Base-by-base conservation (phyloP, 2,888 invertebrate genomes). In the Apodemia hepburni region DNA sequence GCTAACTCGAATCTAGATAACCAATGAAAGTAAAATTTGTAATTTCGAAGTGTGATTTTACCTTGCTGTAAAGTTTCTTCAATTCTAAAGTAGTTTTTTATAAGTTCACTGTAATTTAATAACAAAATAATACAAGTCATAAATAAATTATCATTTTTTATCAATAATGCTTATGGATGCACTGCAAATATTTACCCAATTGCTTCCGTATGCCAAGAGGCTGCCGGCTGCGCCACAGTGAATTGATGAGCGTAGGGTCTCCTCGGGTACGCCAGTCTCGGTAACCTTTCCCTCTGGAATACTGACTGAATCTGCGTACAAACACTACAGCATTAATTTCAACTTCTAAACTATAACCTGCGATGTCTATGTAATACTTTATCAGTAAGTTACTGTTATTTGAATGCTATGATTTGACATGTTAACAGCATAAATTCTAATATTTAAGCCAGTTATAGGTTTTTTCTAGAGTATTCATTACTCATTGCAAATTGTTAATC, bases 201-300 rank as follows among this genome's bases (percentile, higher is more conserved):
- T 94, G 94, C 75, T 94, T 94, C 70, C 94, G 87, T 74, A 94
- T 94, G 76, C 95, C 95, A 73, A 95, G 93, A 57, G 95, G 95
- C 85, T 95, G 95, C 81, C 94, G 94, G 84, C 94, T 95, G 81
- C 94, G 93, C 95, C 95, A 95, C 72, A 95, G 92, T 70, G 94
- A 94, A 85, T 95, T 94, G 87, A 95, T 94, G 69, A 95, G 93
- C 66, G 94, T 94, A 65, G 95, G 95, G 83, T 95, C 95, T 61
- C 94, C 95, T 66, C 95, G 92, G 64, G 92, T 92, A 70, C 95
- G 89, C 95, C 95, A 95, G 83, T 95, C 95, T 74, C 95, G 92
- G 88, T 94, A 95, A 58, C 94, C 94, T 71, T 92, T 87, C 75
- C 93, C 93, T 85, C 93, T 92, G 84, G 92, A 87, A 90, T 92